Evolutionary conservation across 2,797 vertebrate genomes (phyloP).

Genomic region (Myoxocephalus aenaeus): DNA sequence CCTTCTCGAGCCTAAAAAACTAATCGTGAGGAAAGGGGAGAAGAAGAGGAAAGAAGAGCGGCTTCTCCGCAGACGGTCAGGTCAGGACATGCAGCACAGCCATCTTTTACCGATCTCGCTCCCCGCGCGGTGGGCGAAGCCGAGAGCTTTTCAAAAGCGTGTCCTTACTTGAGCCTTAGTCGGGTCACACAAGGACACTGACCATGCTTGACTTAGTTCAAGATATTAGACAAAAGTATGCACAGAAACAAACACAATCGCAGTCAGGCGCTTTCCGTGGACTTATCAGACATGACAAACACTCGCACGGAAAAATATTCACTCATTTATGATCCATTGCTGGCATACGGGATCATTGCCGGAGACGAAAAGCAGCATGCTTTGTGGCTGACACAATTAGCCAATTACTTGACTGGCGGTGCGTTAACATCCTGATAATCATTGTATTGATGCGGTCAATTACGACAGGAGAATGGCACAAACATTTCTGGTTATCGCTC

Average conservation of each 20-base stretch:
- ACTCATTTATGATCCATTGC: background rate
- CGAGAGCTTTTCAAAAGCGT: background rate
- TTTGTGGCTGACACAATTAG: background rate
- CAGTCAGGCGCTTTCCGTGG: background rate
- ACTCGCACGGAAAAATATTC: slow-evolving; percentile 10
- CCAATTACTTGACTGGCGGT: background rate
- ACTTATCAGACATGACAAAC: slow-evolving; percentile 3
- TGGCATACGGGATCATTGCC: background rate
- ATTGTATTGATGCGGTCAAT: background rate
- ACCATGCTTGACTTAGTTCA: background rate
- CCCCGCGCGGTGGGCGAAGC: slow-evolving; percentile 23
- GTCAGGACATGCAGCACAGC: slow-evolving; percentile 36
- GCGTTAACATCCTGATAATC: background rate
- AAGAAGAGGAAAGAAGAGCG: slow-evolving; percentile 5
- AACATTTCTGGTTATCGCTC: background rate
- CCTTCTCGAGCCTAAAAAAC: slow-evolving; percentile 54
- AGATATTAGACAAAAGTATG: background rate
- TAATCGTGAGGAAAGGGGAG: slow-evolving; percentile 36
- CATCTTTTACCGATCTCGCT: slow-evolving; percentile 30
- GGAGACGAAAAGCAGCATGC: background rate
- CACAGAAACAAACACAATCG: background rate
- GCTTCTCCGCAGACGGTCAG: slow-evolving; percentile 30
- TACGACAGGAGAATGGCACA: background rate
- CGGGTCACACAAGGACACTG: slow-evolving; percentile 24
- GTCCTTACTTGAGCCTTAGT: background rate